Evolutionary conservation across 2,797 vertebrate species (phyloP).

Genomic region (Cynodonichthys magdalenae): DNA sequence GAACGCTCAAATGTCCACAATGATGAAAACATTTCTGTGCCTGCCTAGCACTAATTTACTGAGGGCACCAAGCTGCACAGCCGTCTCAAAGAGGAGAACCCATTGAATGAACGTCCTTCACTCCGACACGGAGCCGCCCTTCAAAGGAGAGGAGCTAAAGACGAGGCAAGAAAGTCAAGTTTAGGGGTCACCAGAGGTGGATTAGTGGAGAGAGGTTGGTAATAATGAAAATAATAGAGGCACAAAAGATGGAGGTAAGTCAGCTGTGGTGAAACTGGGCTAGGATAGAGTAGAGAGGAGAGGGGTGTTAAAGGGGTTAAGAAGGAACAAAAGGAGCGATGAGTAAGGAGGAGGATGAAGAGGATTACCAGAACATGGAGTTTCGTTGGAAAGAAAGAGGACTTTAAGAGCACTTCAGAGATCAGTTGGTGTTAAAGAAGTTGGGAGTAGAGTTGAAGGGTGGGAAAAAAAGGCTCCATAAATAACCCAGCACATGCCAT

Average conservation of each 20-base stretch:
- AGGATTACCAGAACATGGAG: conserved; percentile 49
- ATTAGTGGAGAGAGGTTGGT: conserved; percentile 46
- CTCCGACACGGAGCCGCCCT: conserved; percentile 43
- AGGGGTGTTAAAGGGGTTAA: conserved; percentile 47
- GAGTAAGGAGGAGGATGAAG: conserved; percentile 42
- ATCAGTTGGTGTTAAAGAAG: conserved; percentile 9
- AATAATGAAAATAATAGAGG: conserved; percentile 55
- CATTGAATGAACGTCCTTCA: conserved; percentile 39
- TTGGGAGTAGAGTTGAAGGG: conserved; percentile 22
- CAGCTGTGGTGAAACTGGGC: conserved; percentile 50
- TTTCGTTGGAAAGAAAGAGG: conserved; percentile 39
- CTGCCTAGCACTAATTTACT: conserved; percentile 34
- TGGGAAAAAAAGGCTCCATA: conserved; percentile 50
- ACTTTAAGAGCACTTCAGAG: conserved; percentile 33
- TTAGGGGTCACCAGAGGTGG: conserved; percentile 59
- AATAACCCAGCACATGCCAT: conserved; percentile 60
- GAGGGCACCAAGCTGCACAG: conserved; percentile 9
- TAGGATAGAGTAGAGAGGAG: conserved; percentile 22
- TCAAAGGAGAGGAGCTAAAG: conserved; percentile 34
- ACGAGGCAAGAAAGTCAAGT: conserved; percentile 42
- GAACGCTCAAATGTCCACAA: conserved; percentile 7
- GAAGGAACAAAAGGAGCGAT: conserved; percentile 52
- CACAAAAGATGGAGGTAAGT: conserved; percentile 49
- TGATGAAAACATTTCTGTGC: conserved; percentile 15
- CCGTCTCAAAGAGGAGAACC: conserved; percentile 36